Conservation (phyloP, 1,140 invertebrate genomes). For the Ooceraea biroi region DNA sequence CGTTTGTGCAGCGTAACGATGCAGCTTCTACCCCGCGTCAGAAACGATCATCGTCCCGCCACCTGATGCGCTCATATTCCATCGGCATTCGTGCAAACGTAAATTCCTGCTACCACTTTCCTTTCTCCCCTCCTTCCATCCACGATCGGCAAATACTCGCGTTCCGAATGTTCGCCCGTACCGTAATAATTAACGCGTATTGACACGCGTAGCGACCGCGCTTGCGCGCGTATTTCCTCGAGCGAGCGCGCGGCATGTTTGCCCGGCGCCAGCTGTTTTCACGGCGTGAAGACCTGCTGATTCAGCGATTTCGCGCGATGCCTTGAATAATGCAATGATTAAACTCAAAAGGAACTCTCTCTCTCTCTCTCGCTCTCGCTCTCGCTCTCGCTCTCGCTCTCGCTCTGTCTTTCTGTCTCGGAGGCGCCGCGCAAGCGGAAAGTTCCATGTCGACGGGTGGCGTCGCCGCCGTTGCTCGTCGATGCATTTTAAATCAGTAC, state of each 20-base stretch:
- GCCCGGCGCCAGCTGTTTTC: slow-evolving; percentile 43
- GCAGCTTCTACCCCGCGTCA: slow-evolving; percentile 52
- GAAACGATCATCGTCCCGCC: slow-evolving; percentile 54
- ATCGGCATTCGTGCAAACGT: slow-evolving; percentile 29
- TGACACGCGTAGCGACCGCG: slow-evolving; percentile 45
- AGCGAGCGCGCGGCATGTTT: slow-evolving; percentile 15
- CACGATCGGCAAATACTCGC: slow-evolving; percentile 58
- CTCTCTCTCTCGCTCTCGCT: too few relatives aligned
- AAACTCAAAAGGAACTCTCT: slow-evolving; percentile 46
- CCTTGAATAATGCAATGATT: slow-evolving; percentile 55
- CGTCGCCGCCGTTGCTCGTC: background rate
- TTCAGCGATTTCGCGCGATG: slow-evolving; percentile 12
- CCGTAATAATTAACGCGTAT: slow-evolving; percentile 66
- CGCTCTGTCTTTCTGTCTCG: too few relatives aligned
- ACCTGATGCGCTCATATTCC: slow-evolving; percentile 38
- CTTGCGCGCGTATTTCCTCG: slow-evolving; percentile 51
- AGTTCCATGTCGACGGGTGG: background rate
- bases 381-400: too few relatives aligned
- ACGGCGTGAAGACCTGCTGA: slow-evolving; percentile 37
- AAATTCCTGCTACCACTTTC: slow-evolving; percentile 39
- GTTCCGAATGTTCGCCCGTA: slow-evolving; percentile 21
- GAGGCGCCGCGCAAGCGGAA: background rate
- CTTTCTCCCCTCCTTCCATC: too few relatives aligned
- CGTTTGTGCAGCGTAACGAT: slow-evolving; percentile 54
- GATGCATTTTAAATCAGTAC: slow-evolving; percentile 43